A percentile compares a stretch with the other conserved stretches of the same genome.
phyloP scores from a whole-genome alignment of 1,140 invertebrate genomes.

The Rhizoglyphus robini region DNA sequence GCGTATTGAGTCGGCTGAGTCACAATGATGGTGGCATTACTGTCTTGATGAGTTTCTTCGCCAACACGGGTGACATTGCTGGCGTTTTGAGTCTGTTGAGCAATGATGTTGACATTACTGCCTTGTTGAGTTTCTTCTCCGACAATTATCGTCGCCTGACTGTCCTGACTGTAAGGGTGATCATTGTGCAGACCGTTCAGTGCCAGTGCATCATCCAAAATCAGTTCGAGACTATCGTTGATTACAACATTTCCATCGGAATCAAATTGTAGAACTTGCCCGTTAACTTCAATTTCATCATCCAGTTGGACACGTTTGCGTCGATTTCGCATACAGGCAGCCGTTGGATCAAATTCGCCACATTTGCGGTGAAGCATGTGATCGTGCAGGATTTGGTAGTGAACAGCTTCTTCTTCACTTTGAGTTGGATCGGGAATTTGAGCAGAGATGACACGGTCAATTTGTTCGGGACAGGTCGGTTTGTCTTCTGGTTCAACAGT shows the following conservation, averaged over 20 bases:
- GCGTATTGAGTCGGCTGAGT: no score
- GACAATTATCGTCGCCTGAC: no score
- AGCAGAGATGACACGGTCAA: slow-evolving; percentile 23
- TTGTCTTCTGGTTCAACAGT: slow-evolving; percentile 16
- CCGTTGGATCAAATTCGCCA: slow-evolving; percentile 23
- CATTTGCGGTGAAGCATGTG: slow-evolving; percentile 33
- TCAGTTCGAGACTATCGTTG: neutral
- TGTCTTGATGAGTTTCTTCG: no score
- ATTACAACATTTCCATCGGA: neutral
- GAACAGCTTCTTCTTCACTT: neutral
- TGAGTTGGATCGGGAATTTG: slow-evolving; percentile 20
- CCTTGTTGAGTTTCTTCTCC: no score
- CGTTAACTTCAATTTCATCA: neutral
- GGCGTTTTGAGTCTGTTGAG: no score
- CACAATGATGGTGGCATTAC: no score
- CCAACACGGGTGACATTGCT: no score
- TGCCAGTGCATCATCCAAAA: neutral
- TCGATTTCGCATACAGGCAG: slow-evolving; percentile 27
- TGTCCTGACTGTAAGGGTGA: no score
- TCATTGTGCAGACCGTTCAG: no score
- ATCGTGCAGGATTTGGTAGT: slow-evolving; percentile 27
- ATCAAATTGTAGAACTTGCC: neutral
- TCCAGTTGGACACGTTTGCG: neutral
- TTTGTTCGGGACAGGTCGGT: neutral
- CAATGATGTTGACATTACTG: no score